A percentile compares a stretch with the other conserved stretches of the same genome.
These are phyloP conservation scores for Carassius auratus DNA, from an alignment of 2,113 vertebrate species.

Conservation along the genomic window DNA sequence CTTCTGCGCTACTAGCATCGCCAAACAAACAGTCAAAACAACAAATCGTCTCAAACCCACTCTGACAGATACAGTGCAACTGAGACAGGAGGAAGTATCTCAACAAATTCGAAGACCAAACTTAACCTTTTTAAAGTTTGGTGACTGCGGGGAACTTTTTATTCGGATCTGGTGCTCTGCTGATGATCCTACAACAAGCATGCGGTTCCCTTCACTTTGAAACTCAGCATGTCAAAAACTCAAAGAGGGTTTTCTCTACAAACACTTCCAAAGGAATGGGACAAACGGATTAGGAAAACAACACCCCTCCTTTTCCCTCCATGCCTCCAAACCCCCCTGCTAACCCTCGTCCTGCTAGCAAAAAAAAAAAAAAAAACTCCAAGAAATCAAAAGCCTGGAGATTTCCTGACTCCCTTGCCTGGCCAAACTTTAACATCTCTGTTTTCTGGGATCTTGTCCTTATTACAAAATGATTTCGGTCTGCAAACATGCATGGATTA, in stretches of 20 bases:
- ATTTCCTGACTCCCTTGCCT: slow-evolving; percentile 36
- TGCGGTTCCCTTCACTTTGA: slow-evolving; percentile 30
- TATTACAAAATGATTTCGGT: slow-evolving; percentile 56
- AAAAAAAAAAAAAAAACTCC: neutral
- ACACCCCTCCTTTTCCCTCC: slow-evolving; percentile 6
- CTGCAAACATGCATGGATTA: slow-evolving; percentile 52
- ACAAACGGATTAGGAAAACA: slow-evolving; percentile 43
- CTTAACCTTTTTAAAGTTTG: neutral
- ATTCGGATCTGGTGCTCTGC: slow-evolving; percentile 1
- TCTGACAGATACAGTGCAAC: neutral
- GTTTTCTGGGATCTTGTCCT: slow-evolving; percentile 45
- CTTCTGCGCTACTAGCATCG: neutral
- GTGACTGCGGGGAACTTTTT: neutral
- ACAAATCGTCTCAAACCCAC: neutral
- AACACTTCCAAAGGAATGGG: slow-evolving; percentile 38
- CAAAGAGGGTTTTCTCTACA: slow-evolving; percentile 49
- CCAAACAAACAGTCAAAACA: neutral
- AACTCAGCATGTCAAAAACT: slow-evolving; percentile 42
- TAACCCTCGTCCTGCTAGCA: too few relatives aligned
- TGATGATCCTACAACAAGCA: slow-evolving; percentile 42
- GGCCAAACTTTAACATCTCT: slow-evolving; percentile 44
- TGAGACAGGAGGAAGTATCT: neutral
- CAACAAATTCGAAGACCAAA: too few relatives aligned
- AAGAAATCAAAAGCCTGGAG: slow-evolving; percentile 31
- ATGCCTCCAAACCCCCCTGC: neutral